Conservation (phyloP, 1,140 invertebrate species). For the Macrobrachium rosenbergii region DNA sequence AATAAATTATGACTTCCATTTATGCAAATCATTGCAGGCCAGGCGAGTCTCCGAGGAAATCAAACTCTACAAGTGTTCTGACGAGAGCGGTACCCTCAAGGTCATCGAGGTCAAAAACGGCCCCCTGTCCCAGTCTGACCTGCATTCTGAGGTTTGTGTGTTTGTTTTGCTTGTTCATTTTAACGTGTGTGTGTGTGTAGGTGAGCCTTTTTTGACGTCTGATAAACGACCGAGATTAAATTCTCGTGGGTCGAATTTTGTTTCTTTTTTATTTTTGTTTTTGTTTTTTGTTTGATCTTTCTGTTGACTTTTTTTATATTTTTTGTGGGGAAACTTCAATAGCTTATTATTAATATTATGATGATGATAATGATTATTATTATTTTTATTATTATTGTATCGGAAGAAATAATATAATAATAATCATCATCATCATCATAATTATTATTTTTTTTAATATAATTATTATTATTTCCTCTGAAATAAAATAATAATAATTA, state of each 20-base stretch:
- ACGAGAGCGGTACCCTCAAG: conserved; percentile 85
- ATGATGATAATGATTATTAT: not conserved
- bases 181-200: no score
- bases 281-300: no score
- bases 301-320: no score
- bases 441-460: not conserved
- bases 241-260: no score
- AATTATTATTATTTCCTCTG: not conserved
- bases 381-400: not conserved
- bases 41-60: conserved; percentile 70
- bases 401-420: no score
- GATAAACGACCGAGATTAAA: no score
- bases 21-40: conserved; percentile 24
- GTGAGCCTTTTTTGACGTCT: no score
- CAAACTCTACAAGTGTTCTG: conserved; percentile 80
- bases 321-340: no score
- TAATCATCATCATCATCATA: not conserved
- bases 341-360: no score
- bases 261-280: no score
- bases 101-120: conserved; percentile 90
- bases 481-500: not conserved
- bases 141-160: conserved; percentile 79
- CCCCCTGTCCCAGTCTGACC: conserved; percentile 83
- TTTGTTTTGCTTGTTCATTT: not conserved
- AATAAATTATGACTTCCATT: not conserved